Conservation (phyloP, 1,140 invertebrate genomes). For the Chionoecetes opilio region DNA sequence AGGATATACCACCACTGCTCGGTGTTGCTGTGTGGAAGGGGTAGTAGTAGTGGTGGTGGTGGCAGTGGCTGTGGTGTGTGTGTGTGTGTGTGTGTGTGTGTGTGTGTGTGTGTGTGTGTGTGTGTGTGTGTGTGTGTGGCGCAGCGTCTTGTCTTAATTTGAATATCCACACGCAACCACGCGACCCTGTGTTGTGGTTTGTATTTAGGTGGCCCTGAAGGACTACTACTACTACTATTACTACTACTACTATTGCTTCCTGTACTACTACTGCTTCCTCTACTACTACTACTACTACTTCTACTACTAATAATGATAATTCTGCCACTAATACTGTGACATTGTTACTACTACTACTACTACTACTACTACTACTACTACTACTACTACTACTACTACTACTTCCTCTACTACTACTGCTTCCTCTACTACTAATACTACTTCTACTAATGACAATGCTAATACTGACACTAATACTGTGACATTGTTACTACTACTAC, state of each 20-base stretch:
- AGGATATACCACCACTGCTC: no score
- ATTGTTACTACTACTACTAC: not conserved
- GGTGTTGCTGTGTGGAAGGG: not conserved
- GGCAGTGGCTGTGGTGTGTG: not conserved
- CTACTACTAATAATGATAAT: not conserved
- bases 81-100: no score
- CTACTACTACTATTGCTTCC: not conserved
- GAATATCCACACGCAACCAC: constrained; percentile 18
- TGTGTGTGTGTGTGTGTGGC: not conserved
- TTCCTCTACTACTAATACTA: not conserved
- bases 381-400: not conserved
- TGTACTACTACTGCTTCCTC: not conserved
- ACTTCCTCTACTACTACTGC: not conserved
- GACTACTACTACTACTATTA: no score
- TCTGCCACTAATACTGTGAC: not conserved
- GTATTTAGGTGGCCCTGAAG: not conserved
- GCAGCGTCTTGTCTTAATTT: not conserved
- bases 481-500: no score
- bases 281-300: constrained; percentile 16
- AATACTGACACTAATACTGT: not conserved
- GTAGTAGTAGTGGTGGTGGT: not conserved
- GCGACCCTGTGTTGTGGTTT: not conserved
- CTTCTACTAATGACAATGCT: not conserved
- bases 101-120: not conserved
- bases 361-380: not conserved